Evolutionary conservation across 2,113 vertebrate genomes (phyloP).

Genomic region (Tichodroma muraria): DNA sequence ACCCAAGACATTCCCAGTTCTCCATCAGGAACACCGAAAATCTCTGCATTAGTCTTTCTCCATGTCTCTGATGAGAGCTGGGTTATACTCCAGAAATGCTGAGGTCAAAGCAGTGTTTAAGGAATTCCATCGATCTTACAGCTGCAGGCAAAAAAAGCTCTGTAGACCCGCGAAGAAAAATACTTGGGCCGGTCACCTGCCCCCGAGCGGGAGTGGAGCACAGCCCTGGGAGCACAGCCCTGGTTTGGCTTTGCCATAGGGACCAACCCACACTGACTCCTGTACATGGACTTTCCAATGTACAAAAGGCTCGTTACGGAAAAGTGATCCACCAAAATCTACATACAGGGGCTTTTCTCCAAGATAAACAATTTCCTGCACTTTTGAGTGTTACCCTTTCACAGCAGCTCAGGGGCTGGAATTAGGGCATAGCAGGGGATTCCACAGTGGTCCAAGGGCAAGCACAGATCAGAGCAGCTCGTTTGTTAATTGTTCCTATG

Average conservation of each 20-base stretch:
- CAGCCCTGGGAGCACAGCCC: neutral
- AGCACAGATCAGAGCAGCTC: neutral
- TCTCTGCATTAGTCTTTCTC: neutral
- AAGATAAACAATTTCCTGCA: neutral
- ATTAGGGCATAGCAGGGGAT: neutral
- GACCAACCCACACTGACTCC: neutral
- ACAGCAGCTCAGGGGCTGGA: neutral
- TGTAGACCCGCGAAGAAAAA: neutral
- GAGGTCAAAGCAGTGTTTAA: neutral
- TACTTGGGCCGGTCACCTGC: neutral
- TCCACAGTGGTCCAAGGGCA: neutral
- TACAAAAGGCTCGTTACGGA: neutral
- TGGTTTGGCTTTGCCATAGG: neutral
- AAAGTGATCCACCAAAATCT: neutral
- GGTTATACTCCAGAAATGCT: neutral
- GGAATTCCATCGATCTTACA: conserved; percentile 29
- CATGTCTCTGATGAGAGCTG: neutral
- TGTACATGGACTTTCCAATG: rapidly evolving
- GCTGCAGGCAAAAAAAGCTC: neutral
- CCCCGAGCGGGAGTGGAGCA: neutral
- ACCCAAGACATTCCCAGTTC: neutral
- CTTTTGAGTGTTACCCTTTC: neutral
- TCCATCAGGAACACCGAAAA: neutral
- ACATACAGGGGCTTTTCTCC: neutral
- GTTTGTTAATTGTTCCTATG: neutral